These are phyloP conservation scores for Pangasius krempfi DNA, from an alignment of 2,797 vertebrate species.

Conservation along the genomic window DNA sequence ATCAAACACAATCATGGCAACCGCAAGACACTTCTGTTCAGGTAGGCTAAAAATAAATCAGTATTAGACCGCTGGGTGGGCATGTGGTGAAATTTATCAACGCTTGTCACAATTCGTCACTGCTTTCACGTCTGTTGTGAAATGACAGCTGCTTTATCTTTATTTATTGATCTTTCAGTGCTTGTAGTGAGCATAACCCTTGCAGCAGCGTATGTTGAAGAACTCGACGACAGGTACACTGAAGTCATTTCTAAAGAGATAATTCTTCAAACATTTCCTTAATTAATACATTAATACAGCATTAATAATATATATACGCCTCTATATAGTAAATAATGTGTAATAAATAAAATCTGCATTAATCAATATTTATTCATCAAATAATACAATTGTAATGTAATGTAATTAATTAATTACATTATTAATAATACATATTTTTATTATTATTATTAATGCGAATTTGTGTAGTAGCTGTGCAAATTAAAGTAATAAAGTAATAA, in stretches of 20 bases:
- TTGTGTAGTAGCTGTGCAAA: neutral
- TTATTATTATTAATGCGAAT: neutral
- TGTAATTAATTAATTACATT: neutral
- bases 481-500: neutral
- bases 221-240: conserved; percentile 74
- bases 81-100: neutral
- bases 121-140: neutral
- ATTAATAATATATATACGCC: neutral
- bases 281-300: neutral
- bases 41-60: conserved; percentile 33
- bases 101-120: neutral
- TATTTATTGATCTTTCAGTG: conserved; percentile 49
- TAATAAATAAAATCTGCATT: neutral
- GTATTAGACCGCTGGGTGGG: neutral
- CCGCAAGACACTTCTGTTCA: conserved; percentile 31
- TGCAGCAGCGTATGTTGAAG: conserved; percentile 68
- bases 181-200: conserved; percentile 51
- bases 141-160: conserved; percentile 6
- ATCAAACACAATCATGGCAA: conserved; percentile 10
- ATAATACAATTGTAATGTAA: neutral
- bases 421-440: no score
- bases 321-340: neutral
- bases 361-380: neutral
- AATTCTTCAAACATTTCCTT: neutral
- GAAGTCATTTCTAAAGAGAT: neutral